Evolutionary conservation across 2,797 vertebrate genomes (phyloP).

Genomic region (Acanthurus tractus): DNA sequence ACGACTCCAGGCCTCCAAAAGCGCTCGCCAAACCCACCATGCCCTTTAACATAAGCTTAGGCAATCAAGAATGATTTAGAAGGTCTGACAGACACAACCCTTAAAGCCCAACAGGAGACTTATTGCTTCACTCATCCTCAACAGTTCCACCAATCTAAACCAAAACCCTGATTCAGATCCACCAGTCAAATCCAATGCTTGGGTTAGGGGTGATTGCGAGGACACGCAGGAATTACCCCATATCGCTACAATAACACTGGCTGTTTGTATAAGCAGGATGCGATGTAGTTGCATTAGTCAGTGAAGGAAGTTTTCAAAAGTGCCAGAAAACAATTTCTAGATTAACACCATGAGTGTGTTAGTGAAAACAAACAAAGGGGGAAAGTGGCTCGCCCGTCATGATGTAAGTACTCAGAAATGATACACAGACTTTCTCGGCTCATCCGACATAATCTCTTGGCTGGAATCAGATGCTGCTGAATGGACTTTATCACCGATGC

Average conservation of each 20-base stretch:
- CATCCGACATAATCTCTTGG: conserved; percentile 68
- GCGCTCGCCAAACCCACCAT: conserved; percentile 65
- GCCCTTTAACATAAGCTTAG: conserved; percentile 57
- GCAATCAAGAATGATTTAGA: conserved; percentile 74
- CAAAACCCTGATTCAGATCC: conserved; percentile 57
- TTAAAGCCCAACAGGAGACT: conserved; percentile 59
- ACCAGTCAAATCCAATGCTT: conserved; percentile 54
- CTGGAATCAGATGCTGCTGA: conserved; percentile 51
- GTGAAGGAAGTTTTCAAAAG: conserved; percentile 56
- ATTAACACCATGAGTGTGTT: conserved; percentile 71
- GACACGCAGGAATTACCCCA: conserved; percentile 53
- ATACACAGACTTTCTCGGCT: conserved; percentile 63
- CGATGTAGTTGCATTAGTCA: conserved; percentile 42
- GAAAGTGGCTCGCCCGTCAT: conserved; percentile 53
- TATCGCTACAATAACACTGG: conserved; percentile 49
- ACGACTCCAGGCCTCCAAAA: conserved; percentile 37
- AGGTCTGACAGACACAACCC: conserved; percentile 65
- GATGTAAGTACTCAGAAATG: conserved; percentile 72
- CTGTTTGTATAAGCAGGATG: conserved; percentile 63
- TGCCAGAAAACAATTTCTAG: conserved; percentile 61
- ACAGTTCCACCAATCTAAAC: conserved; percentile 67
- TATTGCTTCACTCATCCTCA: conserved; percentile 63
- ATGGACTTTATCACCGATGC: conserved; percentile 54
- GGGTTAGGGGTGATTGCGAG: conserved; percentile 60
- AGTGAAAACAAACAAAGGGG: conserved; percentile 75